Conservation (phyloP, 2,113 vertebrate genomes). For the Nannobrachium achirus region DNA sequence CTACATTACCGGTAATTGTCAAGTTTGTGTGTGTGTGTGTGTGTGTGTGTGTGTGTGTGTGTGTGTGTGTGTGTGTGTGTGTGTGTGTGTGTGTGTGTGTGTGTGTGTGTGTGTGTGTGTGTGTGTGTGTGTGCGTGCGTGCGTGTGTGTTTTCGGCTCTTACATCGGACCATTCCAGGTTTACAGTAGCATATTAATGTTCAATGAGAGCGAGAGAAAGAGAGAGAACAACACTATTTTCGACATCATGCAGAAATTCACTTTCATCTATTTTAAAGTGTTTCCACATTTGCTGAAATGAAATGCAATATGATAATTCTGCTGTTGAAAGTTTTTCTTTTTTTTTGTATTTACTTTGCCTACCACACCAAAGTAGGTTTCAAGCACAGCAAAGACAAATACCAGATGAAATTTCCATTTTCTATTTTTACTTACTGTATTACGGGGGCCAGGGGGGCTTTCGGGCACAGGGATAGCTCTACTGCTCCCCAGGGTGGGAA, state of each 20-base stretch:
- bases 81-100: neutral
- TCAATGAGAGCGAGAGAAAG: neutral
- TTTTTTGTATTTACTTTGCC: neutral
- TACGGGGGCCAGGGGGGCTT: neutral
- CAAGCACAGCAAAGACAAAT: neutral
- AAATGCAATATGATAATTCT: conserved; percentile 5
- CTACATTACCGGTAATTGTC: no score
- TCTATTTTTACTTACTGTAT: conserved; percentile 3
- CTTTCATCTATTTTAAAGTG: conserved; percentile 19
- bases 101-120: neutral
- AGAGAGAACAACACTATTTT: conserved; percentile 21
- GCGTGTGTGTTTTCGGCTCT: conserved; percentile 7
- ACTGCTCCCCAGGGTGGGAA: neutral
- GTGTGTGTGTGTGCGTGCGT: neutral
- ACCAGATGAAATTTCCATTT: conserved; percentile 12
- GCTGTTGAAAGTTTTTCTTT: conserved; percentile 9
- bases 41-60: conserved; percentile 8
- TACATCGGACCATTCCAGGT: conserved; percentile 19
- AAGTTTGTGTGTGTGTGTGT: neutral
- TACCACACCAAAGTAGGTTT: neutral
- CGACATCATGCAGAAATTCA: conserved; percentile 7
- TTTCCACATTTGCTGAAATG: neutral
- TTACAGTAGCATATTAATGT: neutral
- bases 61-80: neutral
- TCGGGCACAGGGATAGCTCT: conserved; percentile 15